Evolutionary conservation across 2,113 vertebrate species (phyloP).

Genomic region (Corvus moneduloides): DNA sequence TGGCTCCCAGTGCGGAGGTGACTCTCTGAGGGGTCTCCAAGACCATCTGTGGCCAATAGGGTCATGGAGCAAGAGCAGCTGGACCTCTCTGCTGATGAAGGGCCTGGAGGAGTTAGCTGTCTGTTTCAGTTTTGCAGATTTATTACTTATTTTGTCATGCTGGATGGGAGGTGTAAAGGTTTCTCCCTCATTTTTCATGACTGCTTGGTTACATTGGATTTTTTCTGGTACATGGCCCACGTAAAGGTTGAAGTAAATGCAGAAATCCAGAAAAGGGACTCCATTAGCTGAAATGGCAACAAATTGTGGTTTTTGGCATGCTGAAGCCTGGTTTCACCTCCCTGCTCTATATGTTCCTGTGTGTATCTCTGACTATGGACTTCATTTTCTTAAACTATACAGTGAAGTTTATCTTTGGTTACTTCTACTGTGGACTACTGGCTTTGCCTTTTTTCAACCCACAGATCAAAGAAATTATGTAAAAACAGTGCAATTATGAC

Average conservation of each 20-base stretch:
- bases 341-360: not conserved
- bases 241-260: not conserved
- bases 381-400: not conserved
- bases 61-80: not conserved
- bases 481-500: slow-evolving; percentile 37
- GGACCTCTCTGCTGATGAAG: not conserved
- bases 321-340: not conserved
- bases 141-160: not conserved
- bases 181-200: not conserved
- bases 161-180: not conserved
- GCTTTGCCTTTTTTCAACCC: slow-evolving; percentile 39
- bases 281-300: not conserved
- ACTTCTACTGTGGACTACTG: slow-evolving; percentile 28
- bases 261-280: not conserved
- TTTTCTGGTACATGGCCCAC: not conserved
- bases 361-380: not conserved
- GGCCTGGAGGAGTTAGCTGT: not conserved
- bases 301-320: not conserved
- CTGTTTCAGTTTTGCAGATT: not conserved
- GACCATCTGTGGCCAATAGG: not conserved
- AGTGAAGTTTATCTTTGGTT: not conserved
- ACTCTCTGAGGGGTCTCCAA: not conserved
- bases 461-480: slow-evolving; percentile 13
- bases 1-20: not conserved
- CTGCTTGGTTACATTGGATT: not conserved